A percentile compares a stretch with the other conserved stretches of the same genome.
Evolutionary conservation across 2,113 vertebrate species (phyloP).

Genomic region (Hypocryptadius cinnamomeus): DNA sequence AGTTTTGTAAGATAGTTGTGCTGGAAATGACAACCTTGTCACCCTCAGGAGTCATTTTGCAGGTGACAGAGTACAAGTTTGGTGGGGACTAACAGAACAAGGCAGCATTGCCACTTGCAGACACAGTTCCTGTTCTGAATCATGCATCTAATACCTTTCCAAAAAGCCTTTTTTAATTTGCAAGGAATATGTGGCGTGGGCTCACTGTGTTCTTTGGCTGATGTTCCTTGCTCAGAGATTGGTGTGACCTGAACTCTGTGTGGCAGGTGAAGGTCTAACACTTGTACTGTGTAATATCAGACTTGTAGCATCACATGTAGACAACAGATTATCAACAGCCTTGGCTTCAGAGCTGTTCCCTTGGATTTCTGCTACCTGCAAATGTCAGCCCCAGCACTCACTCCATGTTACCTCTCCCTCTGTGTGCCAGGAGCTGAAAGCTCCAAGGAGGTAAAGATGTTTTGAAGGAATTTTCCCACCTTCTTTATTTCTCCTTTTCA

Average conservation of each 20-base stretch:
- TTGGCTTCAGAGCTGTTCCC: neutral
- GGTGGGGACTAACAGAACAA: neutral
- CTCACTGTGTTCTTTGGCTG: neutral
- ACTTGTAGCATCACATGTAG: neutral
- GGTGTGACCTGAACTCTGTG: neutral
- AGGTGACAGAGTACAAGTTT: neutral
- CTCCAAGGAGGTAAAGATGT: neutral
- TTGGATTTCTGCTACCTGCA: neutral
- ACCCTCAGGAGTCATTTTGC: neutral
- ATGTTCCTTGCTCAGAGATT: neutral
- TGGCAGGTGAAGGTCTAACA: neutral
- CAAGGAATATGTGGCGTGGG: accelerated
- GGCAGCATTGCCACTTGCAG: neutral
- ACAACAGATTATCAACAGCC: neutral
- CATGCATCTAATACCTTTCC: neutral
- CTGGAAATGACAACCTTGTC: neutral
- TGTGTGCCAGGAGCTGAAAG: neutral
- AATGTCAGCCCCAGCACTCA: neutral
- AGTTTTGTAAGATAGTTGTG: neutral
- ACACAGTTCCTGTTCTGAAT: neutral
- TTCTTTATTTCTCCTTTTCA: neutral
- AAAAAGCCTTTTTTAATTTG: neutral
- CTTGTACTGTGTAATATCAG: neutral
- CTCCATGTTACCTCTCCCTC: neutral
- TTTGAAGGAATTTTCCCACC: neutral